Evolutionary conservation across 2,113 vertebrate genomes (phyloP).

Genomic region (Platanista minor): DNA sequence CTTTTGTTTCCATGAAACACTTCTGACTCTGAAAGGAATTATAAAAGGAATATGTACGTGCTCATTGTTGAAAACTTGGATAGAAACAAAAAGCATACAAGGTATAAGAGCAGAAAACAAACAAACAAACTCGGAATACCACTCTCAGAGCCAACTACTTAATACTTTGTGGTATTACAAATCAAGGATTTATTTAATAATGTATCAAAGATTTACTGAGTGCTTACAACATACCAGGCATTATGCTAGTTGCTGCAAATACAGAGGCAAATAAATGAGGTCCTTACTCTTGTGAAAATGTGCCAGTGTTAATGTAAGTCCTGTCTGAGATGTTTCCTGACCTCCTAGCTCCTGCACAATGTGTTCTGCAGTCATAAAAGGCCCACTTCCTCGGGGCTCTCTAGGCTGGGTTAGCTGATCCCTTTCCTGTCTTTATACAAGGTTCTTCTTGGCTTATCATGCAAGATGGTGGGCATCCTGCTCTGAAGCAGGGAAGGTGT

Average conservation of each 20-base stretch:
- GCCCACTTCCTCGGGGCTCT: neutral
- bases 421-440: neutral
- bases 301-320: no score
- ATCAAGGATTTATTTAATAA: neutral
- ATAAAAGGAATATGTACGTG: neutral
- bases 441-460: neutral
- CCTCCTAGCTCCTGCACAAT: neutral
- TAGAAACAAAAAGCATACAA: neutral
- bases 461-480: neutral
- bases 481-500: neutral
- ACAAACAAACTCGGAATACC: neutral
- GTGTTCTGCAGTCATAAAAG: neutral
- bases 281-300: neutral
- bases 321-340: neutral
- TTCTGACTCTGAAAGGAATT: neutral
- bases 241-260: neutral
- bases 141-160: neutral
- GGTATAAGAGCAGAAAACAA: neutral
- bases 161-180: neutral
- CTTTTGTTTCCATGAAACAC: neutral
- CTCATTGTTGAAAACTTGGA: neutral
- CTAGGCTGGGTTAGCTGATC: neutral
- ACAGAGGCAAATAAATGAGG: neutral
- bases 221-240: neutral
- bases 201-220: neutral